phyloP scores from a whole-genome alignment of 2,113 vertebrate species.

The Burhinus bistriatus region DNA sequence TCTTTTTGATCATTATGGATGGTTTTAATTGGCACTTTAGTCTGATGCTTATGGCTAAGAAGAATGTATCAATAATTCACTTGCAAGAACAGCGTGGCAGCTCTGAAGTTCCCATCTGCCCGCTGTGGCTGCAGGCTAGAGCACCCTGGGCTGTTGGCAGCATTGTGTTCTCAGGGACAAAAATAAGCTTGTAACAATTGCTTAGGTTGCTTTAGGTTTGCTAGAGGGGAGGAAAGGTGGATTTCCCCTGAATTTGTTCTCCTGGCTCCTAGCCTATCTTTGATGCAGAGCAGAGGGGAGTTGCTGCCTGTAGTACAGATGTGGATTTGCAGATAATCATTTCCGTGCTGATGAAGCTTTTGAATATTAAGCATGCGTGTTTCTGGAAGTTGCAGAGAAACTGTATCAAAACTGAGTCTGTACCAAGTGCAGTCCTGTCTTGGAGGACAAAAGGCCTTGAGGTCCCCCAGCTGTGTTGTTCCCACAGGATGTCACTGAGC shows the following conservation, averaged over 20 bases:
- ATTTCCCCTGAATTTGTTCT: background rate
- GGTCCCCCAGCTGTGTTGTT: background rate
- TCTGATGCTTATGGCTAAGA: background rate
- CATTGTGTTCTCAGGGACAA: background rate
- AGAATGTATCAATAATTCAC: constrained; percentile 30
- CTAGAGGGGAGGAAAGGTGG: background rate
- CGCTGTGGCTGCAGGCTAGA: background rate
- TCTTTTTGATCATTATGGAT: background rate
- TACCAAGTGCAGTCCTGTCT: background rate
- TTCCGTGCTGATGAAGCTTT: background rate
- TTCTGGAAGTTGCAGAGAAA: background rate
- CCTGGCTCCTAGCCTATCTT: background rate
- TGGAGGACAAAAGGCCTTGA: background rate
- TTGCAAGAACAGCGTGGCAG: background rate
- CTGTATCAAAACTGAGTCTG: background rate
- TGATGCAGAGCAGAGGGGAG: background rate
- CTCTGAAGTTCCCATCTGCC: background rate
- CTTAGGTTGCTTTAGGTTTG: background rate
- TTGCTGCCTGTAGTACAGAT: background rate
- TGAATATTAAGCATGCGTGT: background rate
- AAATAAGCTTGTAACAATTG: background rate
- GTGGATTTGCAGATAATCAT: background rate
- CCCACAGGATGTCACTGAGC: background rate
- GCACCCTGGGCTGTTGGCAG: background rate
- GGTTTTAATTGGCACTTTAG: background rate